These are phyloP conservation scores for Limnephilus marmoratus DNA, from an alignment of 2,888 invertebrate species.

Conservation along the genomic window DNA sequence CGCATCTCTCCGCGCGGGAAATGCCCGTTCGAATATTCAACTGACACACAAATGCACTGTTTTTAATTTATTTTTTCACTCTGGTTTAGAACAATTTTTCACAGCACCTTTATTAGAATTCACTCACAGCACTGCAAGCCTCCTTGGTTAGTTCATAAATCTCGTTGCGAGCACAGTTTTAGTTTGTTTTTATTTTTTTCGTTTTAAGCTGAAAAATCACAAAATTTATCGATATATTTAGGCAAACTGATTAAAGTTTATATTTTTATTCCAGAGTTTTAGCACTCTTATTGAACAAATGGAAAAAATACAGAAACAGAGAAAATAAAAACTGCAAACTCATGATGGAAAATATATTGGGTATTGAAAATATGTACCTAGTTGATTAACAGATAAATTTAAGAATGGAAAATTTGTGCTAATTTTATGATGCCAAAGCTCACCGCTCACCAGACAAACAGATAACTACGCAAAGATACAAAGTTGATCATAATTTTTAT, in stretches of 20 bases:
- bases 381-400: too few species aligned
- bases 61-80: neutral
- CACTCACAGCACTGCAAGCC: neutral
- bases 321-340: neutral
- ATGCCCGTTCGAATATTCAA: neutral
- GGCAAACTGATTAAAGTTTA: too few species aligned
- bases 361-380: neutral
- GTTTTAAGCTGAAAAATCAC: neutral
- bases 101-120: neutral
- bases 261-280: neutral
- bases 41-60: neutral
- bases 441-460: too few species aligned
- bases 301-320: neutral
- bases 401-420: too few species aligned
- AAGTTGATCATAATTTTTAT: too few species aligned
- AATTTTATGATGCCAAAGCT: too few species aligned
- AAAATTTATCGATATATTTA: neutral
- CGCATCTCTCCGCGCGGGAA: conserved; percentile 1
- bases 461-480: too few species aligned
- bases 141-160: neutral
- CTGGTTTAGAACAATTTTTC: neutral
- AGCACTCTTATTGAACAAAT: neutral
- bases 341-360: neutral
- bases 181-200: neutral
- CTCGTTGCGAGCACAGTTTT: neutral